Evolutionary conservation across 2,113 vertebrate species (phyloP), one percentile per base, ranked within the genome.

Genomic region (Dascyllus trimaculatus): DNA sequence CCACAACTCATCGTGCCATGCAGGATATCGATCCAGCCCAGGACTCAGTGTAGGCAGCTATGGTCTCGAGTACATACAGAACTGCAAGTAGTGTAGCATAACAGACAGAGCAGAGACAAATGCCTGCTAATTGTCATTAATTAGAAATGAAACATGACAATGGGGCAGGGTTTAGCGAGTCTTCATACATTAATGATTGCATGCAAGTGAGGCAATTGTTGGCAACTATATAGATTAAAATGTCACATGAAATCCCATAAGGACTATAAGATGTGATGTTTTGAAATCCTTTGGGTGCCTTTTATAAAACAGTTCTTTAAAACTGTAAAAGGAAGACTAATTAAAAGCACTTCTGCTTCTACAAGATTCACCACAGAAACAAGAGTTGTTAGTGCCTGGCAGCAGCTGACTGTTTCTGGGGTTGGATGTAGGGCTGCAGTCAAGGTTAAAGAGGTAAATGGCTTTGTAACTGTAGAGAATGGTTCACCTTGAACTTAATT

Each of bases 71-170:
- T n/a, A 45, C 14, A 60, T 21, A 7, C 19, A 67, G 8, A 62
- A 49, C 38, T 17, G 56, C 25, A 19, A 70, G 62, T 38, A 15
- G 26, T 22, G 49, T 7, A 24, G 53, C 0, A 13, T 46, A 40
- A 46, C 65, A 60, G 57, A 60, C 40, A 48, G 21, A 24, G 29
- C 56, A 35, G 19, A 65, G n/a, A 66, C 10, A 0, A 67, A 40
- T 19, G 57, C 45, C 60, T 56, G 51, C 58, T 80, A 38, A 58
- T 4, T 59, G 49, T 25, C 59, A 49, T 72, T 54, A 58, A 74
- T 71, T 64, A 75, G 8, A 72, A 54, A 54, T 29, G 21, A 80
- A 69, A 71, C 53, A 58, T 56, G 60, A 79, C 60, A 75, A 63
- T 17, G 45, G 15, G 25, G 53, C 32, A 48, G 21, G 19, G 54